These are phyloP conservation scores for Pachypeltis micranthus DNA, from an alignment of 1,140 invertebrate genomes.

Conservation along the genomic window DNA sequence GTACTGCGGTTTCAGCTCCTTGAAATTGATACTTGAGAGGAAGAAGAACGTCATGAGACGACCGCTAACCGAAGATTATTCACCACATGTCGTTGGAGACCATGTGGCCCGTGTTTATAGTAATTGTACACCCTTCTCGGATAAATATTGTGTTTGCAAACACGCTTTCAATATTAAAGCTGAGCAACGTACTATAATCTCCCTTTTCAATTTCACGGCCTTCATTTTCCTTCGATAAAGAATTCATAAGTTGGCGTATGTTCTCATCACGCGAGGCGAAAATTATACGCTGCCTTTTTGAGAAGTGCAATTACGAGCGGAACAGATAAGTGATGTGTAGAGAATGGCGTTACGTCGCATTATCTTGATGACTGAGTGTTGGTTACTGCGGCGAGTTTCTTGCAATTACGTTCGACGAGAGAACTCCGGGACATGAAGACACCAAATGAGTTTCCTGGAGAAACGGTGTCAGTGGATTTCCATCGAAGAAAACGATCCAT, in stretches of 20 bases:
- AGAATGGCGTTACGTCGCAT: too few relatives aligned
- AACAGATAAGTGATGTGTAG: too few relatives aligned
- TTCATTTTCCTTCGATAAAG: background rate
- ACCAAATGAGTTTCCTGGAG: too few relatives aligned
- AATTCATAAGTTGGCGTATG: background rate
- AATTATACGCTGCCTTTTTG: background rate
- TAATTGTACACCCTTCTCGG: background rate
- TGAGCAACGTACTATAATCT: background rate
- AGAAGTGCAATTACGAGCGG: background rate
- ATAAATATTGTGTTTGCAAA: background rate
- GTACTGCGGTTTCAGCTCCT: background rate
- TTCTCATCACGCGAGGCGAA: background rate
- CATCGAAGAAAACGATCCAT: too few relatives aligned
- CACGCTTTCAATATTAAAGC: background rate
- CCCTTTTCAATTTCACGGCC: background rate
- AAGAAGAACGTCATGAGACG: too few relatives aligned
- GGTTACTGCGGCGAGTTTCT: too few relatives aligned
- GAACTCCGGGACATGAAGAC: too few relatives aligned
- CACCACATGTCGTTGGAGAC: background rate
- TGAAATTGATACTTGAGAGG: background rate
- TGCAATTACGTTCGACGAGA: too few relatives aligned
- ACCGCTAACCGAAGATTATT: background rate
- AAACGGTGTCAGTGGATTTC: too few relatives aligned
- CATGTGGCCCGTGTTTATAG: background rate
- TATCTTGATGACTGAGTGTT: too few relatives aligned